A percentile compares a stretch with the other conserved stretches of the same genome.
These are phyloP conservation scores for Syrrhaptes paradoxus DNA, from an alignment of 2,113 vertebrate species.

Conservation along the genomic window DNA sequence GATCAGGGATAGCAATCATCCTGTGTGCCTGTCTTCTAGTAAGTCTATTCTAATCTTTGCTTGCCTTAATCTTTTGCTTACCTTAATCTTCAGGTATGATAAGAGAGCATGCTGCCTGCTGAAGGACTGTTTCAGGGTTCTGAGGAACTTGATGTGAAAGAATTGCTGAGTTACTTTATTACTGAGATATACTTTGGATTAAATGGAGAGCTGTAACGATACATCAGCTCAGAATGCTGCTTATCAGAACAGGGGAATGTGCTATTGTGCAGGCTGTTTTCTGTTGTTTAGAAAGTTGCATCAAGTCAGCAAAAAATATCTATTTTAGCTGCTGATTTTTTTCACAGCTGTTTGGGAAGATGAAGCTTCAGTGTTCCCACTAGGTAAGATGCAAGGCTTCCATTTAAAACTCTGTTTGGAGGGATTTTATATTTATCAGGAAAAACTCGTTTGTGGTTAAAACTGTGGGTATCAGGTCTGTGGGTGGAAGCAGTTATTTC, in stretches of 20 bases:
- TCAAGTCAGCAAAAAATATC: background rate
- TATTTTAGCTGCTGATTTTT: constrained; percentile 13
- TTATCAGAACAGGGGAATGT: background rate
- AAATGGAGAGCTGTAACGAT: background rate
- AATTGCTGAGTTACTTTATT: background rate
- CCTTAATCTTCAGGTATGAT: background rate
- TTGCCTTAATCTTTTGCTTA: constrained; percentile 33
- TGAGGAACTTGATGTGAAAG: background rate
- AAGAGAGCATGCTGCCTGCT: background rate
- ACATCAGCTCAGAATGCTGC: background rate
- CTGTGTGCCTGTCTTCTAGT: background rate
- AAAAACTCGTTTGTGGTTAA: background rate
- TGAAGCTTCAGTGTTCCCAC: background rate
- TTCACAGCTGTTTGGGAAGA: background rate
- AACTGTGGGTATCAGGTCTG: background rate
- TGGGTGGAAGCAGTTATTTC: background rate
- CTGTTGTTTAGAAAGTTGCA: constrained; percentile 27
- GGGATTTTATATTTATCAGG: background rate
- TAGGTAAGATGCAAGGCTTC: constrained; percentile 34
- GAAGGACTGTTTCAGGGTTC: background rate
- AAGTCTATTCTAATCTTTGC: background rate
- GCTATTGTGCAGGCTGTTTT: constrained; percentile 2
- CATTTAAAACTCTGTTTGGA: background rate
- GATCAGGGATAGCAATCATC: background rate
- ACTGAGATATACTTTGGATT: background rate